Conservation (phyloP, 2,797 vertebrate genomes). For the Toxotes lorentzi region DNA sequence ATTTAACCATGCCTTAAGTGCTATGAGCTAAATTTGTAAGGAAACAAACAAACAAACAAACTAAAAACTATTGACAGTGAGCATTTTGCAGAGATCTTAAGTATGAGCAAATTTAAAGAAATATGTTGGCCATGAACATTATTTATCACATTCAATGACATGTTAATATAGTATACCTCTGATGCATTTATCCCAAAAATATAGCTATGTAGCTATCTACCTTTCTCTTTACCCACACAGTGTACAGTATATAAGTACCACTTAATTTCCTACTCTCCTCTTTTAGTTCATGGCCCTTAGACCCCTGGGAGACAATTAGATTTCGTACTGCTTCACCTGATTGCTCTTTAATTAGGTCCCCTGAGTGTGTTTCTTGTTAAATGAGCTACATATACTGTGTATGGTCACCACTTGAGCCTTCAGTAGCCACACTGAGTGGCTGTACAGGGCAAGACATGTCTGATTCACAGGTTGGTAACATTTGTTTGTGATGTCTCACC, state of each 20-base stretch:
- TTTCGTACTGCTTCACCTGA: constrained; percentile 73
- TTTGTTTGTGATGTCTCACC: constrained; percentile 45
- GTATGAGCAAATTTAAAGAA: too few relatives aligned
- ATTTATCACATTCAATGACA: too few relatives aligned
- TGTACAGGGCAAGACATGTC: constrained; percentile 39
- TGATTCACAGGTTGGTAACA: constrained; percentile 36
- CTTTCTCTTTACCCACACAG: constrained; percentile 2
- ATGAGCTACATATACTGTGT: constrained; percentile 57
- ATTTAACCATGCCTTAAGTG: too few relatives aligned
- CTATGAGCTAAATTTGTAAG: too few relatives aligned
- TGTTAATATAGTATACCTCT: too few relatives aligned
- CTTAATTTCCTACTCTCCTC: constrained; percentile 31
- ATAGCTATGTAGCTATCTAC: neutral
- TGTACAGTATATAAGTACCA: constrained; percentile 18
- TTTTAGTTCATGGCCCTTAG: constrained; percentile 56
- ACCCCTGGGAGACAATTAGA: constrained; percentile 79
- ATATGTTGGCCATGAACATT: too few relatives aligned
- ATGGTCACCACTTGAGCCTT: constrained; percentile 49
- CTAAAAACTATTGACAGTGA: too few relatives aligned
- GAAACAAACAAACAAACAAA: too few relatives aligned
- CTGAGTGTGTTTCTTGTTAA: constrained; percentile 63
- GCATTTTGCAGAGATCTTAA: too few relatives aligned
- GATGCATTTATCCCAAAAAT: too few relatives aligned
- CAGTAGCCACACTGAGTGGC: constrained; percentile 34
- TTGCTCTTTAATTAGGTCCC: constrained; percentile 81